Evolutionary conservation across 1,140 invertebrate genomes (phyloP).

Genomic region (Cotesia vestalis): DNA sequence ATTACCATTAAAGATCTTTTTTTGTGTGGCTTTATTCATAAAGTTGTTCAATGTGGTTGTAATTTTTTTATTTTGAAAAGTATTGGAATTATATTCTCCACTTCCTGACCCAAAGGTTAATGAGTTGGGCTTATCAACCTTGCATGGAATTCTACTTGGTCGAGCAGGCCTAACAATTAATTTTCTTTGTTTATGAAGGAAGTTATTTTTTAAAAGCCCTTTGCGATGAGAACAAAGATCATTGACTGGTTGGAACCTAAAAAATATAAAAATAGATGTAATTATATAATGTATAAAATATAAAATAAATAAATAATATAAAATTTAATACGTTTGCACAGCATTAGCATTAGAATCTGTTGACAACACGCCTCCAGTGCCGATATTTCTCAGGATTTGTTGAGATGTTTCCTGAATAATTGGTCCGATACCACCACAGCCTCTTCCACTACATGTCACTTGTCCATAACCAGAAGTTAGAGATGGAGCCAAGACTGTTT

Average conservation of each 20-base stretch:
- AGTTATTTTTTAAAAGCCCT: not conserved
- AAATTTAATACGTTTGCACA: not conserved
- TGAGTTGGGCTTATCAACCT: too few species aligned
- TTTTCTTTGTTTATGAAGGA: not conserved
- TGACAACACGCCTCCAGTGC: not conserved
- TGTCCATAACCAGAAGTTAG: too few species aligned
- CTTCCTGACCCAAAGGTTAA: too few species aligned
- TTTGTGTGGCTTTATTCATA: too few species aligned
- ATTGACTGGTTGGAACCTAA: conserved; percentile 9
- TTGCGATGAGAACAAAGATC: conserved; percentile 9
- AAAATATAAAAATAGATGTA: not conserved
- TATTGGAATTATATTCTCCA: too few species aligned
- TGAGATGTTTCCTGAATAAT: not conserved
- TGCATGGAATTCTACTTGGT: not conserved
- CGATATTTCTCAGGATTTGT: too few species aligned
- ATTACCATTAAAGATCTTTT: too few species aligned
- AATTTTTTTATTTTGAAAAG: too few species aligned
- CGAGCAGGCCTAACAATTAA: not conserved
- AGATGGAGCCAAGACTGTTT: too few species aligned
- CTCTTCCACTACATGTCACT: too few species aligned
- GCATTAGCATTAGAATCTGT: not conserved
- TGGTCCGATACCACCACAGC: not conserved
- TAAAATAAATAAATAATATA: not conserved
- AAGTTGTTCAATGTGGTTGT: not conserved
- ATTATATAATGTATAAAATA: not conserved